Conservation (phyloP, 2,888 invertebrate genomes). For the Coenonympha glycerion region DNA sequence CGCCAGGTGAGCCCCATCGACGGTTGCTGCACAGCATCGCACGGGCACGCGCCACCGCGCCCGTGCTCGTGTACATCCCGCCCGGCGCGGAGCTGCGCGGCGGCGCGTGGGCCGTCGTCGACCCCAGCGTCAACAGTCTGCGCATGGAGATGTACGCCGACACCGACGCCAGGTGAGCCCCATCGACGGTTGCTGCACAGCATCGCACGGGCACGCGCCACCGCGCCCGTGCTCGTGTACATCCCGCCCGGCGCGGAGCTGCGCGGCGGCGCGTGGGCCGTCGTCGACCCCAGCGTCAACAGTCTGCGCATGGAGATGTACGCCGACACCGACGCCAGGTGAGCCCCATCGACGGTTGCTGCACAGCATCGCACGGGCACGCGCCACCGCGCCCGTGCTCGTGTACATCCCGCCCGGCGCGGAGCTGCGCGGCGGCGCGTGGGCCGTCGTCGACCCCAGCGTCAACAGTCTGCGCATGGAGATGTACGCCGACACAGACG, state of each 20-base stretch:
- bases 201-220: slow-evolving; percentile 90
- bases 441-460: slow-evolving; percentile 98
- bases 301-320: slow-evolving; percentile 97
- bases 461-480: slow-evolving; percentile 97
- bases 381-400: slow-evolving; percentile 93
- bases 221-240: slow-evolving; percentile 95
- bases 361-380: slow-evolving; percentile 88
- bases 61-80: slow-evolving; percentile 97
- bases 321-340: slow-evolving; percentile 92
- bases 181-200: too few relatives aligned
- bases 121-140: slow-evolving; percentile 94
- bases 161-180: slow-evolving; percentile 82
- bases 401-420: slow-evolving; percentile 98
- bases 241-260: slow-evolving; percentile 98
- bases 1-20: slow-evolving; percentile 78
- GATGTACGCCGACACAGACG: slow-evolving; percentile 97
- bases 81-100: slow-evolving; percentile 97
- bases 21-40: too few relatives aligned
- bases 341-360: too few relatives aligned
- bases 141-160: slow-evolving; percentile 99
- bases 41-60: slow-evolving; percentile 90
- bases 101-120: slow-evolving; percentile 99
- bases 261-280: slow-evolving; percentile 99
- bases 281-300: slow-evolving; percentile 98
- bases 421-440: slow-evolving; percentile 97